Conservation (phyloP, 2,797 vertebrate species). For the Channallabes apus region DNA sequence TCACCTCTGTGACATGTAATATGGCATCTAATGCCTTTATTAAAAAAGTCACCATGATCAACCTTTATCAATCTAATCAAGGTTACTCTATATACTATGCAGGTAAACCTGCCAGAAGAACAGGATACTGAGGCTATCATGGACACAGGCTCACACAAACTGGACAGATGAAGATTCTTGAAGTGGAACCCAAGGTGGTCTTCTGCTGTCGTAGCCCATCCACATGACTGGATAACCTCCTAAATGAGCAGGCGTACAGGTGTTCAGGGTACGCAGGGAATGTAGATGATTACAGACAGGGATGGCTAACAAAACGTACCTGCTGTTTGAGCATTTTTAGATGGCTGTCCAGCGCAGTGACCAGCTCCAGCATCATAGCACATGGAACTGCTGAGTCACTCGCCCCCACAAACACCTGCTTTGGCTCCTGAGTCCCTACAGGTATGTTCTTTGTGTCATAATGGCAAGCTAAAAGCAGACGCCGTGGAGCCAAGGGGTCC, state of each 20-base stretch:
- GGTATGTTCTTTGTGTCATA: constrained; percentile 87
- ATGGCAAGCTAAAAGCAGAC: constrained; percentile 86
- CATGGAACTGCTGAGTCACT: constrained; percentile 91
- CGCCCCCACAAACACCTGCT: constrained; percentile 82
- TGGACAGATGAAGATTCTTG: background rate
- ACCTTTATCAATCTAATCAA: background rate
- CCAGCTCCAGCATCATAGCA: constrained; percentile 88
- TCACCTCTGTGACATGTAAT: constrained; percentile 21
- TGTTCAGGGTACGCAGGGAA: background rate
- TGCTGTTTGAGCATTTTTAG: constrained; percentile 75
- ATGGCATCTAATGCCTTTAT: background rate
- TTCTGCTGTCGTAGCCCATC: background rate
- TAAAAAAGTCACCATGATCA: background rate
- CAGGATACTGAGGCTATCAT: background rate
- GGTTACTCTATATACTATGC: background rate
- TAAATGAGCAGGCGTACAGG: background rate
- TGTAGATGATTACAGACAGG: background rate
- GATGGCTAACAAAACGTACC: constrained; percentile 64
- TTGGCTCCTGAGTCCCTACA: constrained; percentile 56
- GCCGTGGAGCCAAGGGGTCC: constrained; percentile 74
- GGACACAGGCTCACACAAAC: too few relatives aligned
- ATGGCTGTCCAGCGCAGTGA: constrained; percentile 75
- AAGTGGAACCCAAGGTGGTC: background rate
- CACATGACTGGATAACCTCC: background rate
- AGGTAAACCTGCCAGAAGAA: background rate